phyloP scores from a whole-genome alignment of 2,113 vertebrate species.

The Eclectus roratus region DNA sequence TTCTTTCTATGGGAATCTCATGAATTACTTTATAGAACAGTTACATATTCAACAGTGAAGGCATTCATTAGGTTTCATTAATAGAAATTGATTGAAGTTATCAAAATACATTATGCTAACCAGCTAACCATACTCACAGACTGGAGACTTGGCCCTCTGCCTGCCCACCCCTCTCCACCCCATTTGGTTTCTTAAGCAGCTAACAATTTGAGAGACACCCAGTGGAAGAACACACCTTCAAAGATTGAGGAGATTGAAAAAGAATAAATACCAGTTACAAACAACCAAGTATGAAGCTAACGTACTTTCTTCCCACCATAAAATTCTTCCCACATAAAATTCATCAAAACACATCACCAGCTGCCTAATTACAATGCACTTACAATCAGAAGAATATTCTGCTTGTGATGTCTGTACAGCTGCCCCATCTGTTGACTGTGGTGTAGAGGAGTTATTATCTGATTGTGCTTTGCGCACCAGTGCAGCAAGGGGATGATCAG shows the following conservation, averaged over 20 bases:
- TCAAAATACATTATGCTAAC: neutral
- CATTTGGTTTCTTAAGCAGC: neutral
- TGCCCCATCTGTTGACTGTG: conserved; percentile 69
- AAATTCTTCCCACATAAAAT: neutral
- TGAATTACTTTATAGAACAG: neutral
- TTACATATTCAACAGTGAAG: neutral
- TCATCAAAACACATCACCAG: neutral
- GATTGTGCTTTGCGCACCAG: conserved; percentile 88
- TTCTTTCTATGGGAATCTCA: neutral
- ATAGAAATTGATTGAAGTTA: neutral
- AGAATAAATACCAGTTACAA: neutral
- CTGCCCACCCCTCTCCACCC: neutral
- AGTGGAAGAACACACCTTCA: neutral
- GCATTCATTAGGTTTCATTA: neutral
- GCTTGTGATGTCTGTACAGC: conserved; percentile 67
- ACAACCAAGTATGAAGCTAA: neutral
- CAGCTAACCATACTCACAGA: neutral
- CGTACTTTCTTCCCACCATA: neutral
- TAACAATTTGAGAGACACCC: neutral
- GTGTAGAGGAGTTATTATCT: conserved; percentile 78
- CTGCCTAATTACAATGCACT: conserved; percentile 69
- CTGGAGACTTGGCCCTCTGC: neutral
- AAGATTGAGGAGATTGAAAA: neutral
- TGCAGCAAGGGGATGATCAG: conserved; percentile 91
- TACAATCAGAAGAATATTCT: conserved; percentile 89